phyloP scores from a whole-genome alignment of 2,113 vertebrate species.

The Limanda limanda region DNA sequence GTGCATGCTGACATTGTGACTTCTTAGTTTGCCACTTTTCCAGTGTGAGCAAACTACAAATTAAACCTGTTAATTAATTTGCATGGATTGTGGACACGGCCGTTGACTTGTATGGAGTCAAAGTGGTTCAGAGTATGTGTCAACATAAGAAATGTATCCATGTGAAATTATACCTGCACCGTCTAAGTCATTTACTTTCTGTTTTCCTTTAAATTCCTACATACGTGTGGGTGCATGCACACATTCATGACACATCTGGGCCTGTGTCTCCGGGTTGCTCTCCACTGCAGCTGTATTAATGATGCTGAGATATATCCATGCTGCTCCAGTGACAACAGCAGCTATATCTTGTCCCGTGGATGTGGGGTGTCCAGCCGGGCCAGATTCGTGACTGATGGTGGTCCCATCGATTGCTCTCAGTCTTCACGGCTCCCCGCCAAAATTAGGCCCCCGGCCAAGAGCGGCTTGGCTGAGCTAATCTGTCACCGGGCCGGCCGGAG shows the following conservation, averaged over 20 bases:
- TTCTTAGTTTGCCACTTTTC: too few species aligned
- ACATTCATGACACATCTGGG: conserved; percentile 30
- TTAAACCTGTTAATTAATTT: too few species aligned
- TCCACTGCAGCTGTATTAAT: conserved; percentile 52
- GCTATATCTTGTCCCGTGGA: conserved; percentile 40
- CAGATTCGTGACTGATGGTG: conserved; percentile 78
- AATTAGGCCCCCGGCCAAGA: conserved; percentile 76
- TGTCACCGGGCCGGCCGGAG: conserved; percentile 73
- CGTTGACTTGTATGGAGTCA: too few species aligned
- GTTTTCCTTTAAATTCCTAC: conserved; percentile 6
- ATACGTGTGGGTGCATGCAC: neutral
- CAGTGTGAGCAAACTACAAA: too few species aligned
- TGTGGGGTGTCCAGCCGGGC: conserved; percentile 67
- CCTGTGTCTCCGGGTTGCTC: conserved; percentile 32
- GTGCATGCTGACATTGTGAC: too few species aligned
- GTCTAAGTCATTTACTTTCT: neutral
- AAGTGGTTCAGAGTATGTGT: neutral
- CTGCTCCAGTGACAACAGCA: conserved; percentile 57
- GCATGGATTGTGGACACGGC: too few species aligned
- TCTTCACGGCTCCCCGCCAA: conserved; percentile 74
- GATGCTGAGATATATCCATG: conserved; percentile 55
- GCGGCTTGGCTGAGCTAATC: conserved; percentile 76
- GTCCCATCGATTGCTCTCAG: conserved; percentile 76
- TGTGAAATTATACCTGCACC: neutral
- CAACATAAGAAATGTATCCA: neutral